Evolutionary conservation across 2,113 vertebrate genomes (phyloP), one percentile per base, ranked within the genome.

Genomic region (Vireo altiloquus): DNA sequence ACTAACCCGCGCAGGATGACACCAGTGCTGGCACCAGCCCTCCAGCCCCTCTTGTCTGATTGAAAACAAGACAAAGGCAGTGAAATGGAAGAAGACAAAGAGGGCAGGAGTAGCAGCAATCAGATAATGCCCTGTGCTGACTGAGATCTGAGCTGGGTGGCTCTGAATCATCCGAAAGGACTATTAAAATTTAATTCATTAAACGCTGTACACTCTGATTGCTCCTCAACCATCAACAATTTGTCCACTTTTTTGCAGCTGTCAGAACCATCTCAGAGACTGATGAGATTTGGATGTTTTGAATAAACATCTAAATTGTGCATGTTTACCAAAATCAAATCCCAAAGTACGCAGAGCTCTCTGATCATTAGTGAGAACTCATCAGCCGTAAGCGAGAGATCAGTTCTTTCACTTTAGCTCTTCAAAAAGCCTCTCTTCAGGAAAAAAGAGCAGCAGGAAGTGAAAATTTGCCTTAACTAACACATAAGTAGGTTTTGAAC

Each of bases 231-330:
- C 77, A 70, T 77, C 82, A 65, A 78, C 78, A 75, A 63, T 78
- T 94, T 70, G 78, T 82, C 78, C 82, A 82, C 72, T 93, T 91
- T 65, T 83, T 78, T 89, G 64, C 76, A 70, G 78, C 69, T 91
- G 69, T 90, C 88, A 84, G 49, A 93, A 57, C 31, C 10, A 3
- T 70, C 77, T 78, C 8, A 0, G 87, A 89, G 74, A 44, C 84
- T 87, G 84, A 74, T 60, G 92, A 91, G 57, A 69, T 86, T 33
- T 89, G 83, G 77, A 11, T 80, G 77, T 87, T 92, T 83, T 87
- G 81, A 95, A 89, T 89, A 93, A 96, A 70, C 65, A 82, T 84
- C 74, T 82, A 35, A 84, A 90, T 74, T n/a, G 77, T 28, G 52
- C 18, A 2, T 74, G 64, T 91, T 95, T 93, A 87, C 81, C 90